A percentile compares a stretch with the other conserved stretches of the same genome.
Evolutionary conservation across 2,888 invertebrate species (phyloP).

Genomic region (Odontothrips loti): DNA sequence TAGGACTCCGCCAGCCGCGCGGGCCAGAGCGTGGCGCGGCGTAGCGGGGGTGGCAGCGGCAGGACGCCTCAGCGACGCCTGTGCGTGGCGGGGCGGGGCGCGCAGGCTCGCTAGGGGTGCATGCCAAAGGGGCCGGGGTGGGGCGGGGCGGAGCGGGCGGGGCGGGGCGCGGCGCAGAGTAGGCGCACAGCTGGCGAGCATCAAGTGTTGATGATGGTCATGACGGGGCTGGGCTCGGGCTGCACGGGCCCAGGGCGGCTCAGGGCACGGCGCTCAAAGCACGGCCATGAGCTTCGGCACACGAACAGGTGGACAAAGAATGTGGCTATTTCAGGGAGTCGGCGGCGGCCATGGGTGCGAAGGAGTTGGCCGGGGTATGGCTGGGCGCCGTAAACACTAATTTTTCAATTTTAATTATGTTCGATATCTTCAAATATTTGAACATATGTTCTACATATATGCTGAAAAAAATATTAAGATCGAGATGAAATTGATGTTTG

Average conservation of each 20-base stretch:
- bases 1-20: constrained; percentile 22
- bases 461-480: too few relatives aligned
- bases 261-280: background rate
- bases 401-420: too few relatives aligned
- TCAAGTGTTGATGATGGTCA: constrained; percentile 22
- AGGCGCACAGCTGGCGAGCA: constrained; percentile 14
- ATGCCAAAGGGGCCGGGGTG: background rate
- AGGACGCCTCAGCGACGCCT: background rate
- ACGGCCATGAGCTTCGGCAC: too few relatives aligned
- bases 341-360: too few relatives aligned
- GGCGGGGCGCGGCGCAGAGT: constrained; percentile 9
- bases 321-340: too few relatives aligned
- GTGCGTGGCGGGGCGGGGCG: constrained; percentile 9
- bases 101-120: too few relatives aligned
- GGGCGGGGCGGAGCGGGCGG: background rate
- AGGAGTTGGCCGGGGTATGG: too few relatives aligned
- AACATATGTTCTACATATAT: too few relatives aligned
- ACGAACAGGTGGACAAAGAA: too few relatives aligned
- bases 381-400: too few relatives aligned
- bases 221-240: background rate
- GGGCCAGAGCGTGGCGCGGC: constrained; percentile 9
- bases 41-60: background rate
- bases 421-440: too few relatives aligned
- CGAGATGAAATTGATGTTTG: too few relatives aligned
- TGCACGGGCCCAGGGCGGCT: background rate